These are phyloP conservation scores for Chaunax sp. DNA, from an alignment of 2,797 vertebrate species.

Conservation along the genomic window DNA sequence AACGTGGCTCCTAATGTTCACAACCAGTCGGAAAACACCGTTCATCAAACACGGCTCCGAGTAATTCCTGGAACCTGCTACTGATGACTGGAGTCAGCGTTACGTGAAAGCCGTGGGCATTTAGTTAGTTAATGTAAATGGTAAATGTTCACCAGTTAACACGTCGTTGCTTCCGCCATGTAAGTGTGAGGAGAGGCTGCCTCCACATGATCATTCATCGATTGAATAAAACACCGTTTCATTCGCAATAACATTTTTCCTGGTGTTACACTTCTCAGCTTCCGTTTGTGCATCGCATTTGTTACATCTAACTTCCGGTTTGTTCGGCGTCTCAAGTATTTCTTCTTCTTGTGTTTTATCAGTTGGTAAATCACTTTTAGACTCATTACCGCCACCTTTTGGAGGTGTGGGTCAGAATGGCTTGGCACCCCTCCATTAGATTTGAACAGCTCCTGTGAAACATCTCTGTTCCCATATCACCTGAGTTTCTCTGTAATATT, in stretches of 20 bases:
- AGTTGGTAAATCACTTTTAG: too few relatives aligned
- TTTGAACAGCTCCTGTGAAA: too few relatives aligned
- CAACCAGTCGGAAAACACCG: background rate
- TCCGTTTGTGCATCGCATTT: background rate
- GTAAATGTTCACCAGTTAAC: too few relatives aligned
- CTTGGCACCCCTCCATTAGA: too few relatives aligned
- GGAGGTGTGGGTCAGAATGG: too few relatives aligned
- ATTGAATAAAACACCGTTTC: background rate
- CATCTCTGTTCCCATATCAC: too few relatives aligned
- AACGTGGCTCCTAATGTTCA: background rate
- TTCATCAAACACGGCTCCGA: background rate
- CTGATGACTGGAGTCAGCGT: background rate
- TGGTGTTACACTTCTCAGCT: slow-evolving; percentile 4
- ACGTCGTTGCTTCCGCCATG: background rate
- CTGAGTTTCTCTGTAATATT: too few relatives aligned
- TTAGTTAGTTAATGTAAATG: too few relatives aligned
- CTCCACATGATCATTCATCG: rapidly evolving
- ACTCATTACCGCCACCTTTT: too few relatives aligned
- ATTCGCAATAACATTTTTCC: background rate
- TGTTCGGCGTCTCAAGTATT: background rate
- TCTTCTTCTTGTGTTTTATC: too few relatives aligned
- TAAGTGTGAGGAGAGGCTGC: rapidly evolving
- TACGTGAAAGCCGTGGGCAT: background rate
- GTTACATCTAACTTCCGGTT: slow-evolving; percentile 10
- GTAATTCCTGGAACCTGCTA: background rate